A percentile compares a stretch with the other conserved stretches of the same genome.
These are phyloP conservation scores for Motacilla tschutschensis DNA, from an alignment of 2,113 vertebrate species.

Conservation along the genomic window DNA sequence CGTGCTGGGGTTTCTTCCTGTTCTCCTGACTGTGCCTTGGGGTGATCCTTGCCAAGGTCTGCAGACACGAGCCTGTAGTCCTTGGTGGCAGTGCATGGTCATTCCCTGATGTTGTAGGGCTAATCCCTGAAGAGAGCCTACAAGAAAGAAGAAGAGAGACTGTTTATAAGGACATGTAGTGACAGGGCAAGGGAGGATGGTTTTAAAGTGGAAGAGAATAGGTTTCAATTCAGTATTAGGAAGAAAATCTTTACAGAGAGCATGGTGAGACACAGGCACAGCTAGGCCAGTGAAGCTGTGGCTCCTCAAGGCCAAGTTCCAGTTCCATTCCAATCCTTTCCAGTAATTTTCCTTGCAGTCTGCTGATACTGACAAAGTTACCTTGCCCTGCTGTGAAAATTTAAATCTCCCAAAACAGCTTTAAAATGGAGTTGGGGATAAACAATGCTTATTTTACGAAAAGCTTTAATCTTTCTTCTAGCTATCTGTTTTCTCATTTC, in stretches of 20 bases:
- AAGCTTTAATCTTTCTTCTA: background rate
- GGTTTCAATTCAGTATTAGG: background rate
- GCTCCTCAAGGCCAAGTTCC: background rate
- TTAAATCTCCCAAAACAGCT: background rate
- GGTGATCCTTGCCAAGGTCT: background rate
- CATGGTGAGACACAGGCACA: background rate
- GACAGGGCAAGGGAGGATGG: background rate
- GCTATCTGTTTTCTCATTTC: background rate
- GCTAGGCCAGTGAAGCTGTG: background rate
- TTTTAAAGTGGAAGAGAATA: background rate
- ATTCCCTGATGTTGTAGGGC: background rate
- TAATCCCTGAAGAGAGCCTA: background rate
- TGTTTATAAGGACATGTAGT: background rate
- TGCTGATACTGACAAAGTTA: background rate
- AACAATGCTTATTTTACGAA: background rate
- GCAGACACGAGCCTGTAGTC: background rate
- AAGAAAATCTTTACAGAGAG: background rate
- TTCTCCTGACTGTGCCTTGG: background rate
- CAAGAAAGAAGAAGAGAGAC: background rate
- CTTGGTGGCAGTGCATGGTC: rapidly evolving
- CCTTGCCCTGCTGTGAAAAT: background rate
- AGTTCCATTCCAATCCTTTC: background rate
- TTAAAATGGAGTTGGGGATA: background rate
- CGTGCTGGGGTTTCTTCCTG: background rate
- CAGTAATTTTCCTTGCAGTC: background rate